Percentiles rank a stretch among this genome's conserved stretches.
Conservation (phyloP, 1,140 invertebrate species). For the Lineus longissimus region DNA sequence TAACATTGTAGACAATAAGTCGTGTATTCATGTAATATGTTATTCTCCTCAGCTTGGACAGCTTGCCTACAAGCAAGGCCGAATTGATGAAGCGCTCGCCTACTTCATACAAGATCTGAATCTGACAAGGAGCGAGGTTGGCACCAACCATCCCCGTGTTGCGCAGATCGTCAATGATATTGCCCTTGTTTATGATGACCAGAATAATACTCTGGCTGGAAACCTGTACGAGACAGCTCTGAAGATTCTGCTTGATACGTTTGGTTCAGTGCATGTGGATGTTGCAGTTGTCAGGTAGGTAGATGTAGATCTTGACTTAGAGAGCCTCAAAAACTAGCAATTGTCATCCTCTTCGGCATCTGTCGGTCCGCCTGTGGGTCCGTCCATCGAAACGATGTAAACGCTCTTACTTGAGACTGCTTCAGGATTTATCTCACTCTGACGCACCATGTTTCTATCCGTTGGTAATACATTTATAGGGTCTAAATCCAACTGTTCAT, state of each 20-base stretch:
- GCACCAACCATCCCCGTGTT: conserved; percentile 27
- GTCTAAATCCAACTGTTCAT: no score
- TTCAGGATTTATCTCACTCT: no score
- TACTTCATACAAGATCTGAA: conserved; percentile 34
- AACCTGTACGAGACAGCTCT: conserved; percentile 30
- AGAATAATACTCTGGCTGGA: conserved; percentile 23
- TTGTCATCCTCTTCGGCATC: no score
- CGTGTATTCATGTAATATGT: no score
- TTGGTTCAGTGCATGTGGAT: conserved; percentile 27
- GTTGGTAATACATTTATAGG: no score
- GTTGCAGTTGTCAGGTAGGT: conserved; percentile 31
- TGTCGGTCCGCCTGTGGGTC: no score
- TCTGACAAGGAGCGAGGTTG: conserved; percentile 30
- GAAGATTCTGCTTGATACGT: conserved; percentile 24
- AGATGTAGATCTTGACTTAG: background rate
- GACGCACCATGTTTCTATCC: no score
- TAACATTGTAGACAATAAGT: no score
- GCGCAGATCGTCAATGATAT: conserved; percentile 29
- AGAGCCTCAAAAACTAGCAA: background rate
- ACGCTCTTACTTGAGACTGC: no score
- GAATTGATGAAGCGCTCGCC: conserved; percentile 29
- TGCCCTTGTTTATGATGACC: conserved; percentile 35
- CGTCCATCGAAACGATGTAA: no score
- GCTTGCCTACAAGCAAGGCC: conserved; percentile 29
- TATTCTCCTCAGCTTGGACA: conserved; percentile 31